A percentile compares a stretch with the other conserved stretches of the same genome.
Conservation (phyloP, 37 sponge, comb jelly and placozoan genomes). For the Eunapius fragilis region DNA sequence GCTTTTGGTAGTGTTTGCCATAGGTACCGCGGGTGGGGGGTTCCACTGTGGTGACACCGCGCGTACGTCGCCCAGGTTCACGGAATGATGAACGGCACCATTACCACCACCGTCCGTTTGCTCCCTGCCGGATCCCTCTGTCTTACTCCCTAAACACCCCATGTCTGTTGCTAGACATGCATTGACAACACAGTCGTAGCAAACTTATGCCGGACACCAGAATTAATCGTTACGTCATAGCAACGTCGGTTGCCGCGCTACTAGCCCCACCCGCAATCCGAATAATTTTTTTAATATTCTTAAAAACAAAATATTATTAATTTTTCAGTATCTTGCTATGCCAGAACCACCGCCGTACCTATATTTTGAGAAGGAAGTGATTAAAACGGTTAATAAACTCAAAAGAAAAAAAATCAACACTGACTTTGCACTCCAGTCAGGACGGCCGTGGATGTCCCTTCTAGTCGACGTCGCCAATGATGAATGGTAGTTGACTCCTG, state of each 20-base stretch:
- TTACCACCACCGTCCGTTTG: background rate
- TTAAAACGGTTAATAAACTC: background rate
- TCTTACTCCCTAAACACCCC: background rate
- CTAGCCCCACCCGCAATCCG: background rate
- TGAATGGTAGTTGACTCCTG: constrained; percentile 42
- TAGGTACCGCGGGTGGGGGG: background rate
- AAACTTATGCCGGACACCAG: background rate
- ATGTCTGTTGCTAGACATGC: background rate
- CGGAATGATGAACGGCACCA: background rate
- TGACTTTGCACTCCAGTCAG: constrained; percentile 77
- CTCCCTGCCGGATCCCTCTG: background rate
- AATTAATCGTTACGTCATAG: background rate
- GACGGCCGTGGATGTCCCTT: constrained; percentile 43
- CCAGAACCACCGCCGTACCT: background rate
- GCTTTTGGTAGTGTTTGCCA: background rate
- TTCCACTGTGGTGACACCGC: background rate
- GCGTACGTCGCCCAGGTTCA: background rate
- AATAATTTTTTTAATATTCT: background rate
- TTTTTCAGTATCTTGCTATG: background rate
- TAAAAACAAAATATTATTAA: background rate
- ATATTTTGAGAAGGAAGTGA: background rate
- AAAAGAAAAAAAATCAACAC: background rate
- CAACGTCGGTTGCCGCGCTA: background rate
- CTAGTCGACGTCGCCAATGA: constrained; percentile 9
- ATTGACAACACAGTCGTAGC: background rate